A percentile compares a stretch with the other conserved stretches of the same genome.
Conservation (phyloP, 2,888 invertebrate genomes). For the Drosophila engyochracea region DNA sequence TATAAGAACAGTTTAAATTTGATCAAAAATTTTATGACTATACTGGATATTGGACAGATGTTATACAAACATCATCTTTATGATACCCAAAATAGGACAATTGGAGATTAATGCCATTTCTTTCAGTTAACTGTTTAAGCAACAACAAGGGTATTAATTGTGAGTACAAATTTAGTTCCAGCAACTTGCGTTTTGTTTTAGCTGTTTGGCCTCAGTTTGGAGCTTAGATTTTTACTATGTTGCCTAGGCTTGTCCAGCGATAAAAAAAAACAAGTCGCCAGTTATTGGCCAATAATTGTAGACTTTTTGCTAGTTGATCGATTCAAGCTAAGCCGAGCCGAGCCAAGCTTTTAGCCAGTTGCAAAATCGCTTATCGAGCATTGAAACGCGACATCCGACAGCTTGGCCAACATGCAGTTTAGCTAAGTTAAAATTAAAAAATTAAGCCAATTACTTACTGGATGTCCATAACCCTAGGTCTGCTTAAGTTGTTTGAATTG, state of each 20-base stretch:
- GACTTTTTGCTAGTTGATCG: constrained; percentile 50
- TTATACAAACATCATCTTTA: neutral
- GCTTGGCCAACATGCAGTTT: constrained; percentile 10
- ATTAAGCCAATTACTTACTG: constrained; percentile 12
- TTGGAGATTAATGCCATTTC: neutral
- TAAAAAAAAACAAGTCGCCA: constrained; percentile 34
- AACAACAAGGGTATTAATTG: constrained; percentile 8
- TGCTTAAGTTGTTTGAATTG: constrained; percentile 3
- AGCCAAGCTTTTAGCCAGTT: constrained; percentile 35
- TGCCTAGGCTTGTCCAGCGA: constrained; percentile 36
- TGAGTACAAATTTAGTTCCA: neutral
- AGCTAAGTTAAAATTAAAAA: constrained; percentile 2
- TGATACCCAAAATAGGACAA: neutral
- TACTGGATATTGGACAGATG: neutral
- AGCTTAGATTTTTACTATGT: constrained; percentile 34
- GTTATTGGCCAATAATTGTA: constrained; percentile 69
- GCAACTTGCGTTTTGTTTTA: constrained; percentile 6
- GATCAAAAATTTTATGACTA: neutral
- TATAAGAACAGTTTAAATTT: neutral
- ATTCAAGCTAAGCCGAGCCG: constrained; percentile 12
- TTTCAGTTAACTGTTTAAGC: neutral
- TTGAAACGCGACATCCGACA: constrained; percentile 15
- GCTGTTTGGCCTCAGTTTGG: constrained; percentile 28
- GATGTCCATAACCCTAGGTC: constrained; percentile 23
- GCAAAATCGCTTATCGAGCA: constrained; percentile 60